phyloP scores from a whole-genome alignment of 2,113 vertebrate genomes.

The Thalassoma bifasciatum region DNA sequence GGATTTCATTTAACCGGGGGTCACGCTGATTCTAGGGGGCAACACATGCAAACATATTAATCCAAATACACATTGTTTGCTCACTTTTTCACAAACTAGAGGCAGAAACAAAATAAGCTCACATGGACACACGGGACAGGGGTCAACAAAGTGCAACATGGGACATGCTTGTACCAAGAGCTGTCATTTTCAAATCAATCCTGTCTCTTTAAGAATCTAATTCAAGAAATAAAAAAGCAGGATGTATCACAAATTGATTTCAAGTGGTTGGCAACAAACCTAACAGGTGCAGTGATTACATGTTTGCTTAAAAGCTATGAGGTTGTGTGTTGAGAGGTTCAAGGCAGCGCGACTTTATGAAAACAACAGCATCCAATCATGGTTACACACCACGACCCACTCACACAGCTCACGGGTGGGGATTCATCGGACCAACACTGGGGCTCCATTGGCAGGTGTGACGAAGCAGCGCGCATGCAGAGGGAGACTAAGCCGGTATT shows the following conservation, averaged over 20 bases:
- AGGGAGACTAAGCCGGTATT: conserved; percentile 50
- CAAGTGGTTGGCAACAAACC: conserved; percentile 4
- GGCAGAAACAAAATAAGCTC: background rate
- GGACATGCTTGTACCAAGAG: conserved; percentile 1
- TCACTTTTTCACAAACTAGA: conserved; percentile 4
- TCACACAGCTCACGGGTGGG: conserved; percentile 46
- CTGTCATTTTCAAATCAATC: background rate
- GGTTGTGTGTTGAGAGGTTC: conserved; percentile 20
- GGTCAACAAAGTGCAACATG: conserved; percentile 4
- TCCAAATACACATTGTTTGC: background rate
- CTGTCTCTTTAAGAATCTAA: background rate
- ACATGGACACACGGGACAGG: conserved; percentile 30
- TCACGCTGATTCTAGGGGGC: conserved; percentile 94
- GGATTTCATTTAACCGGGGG: conserved; percentile 97
- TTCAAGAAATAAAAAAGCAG: background rate
- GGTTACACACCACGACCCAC: conserved; percentile 10
- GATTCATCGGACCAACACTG: conserved; percentile 36
- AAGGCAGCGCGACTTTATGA: conserved; percentile 34
- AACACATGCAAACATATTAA: conserved; percentile 38
- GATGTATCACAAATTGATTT: background rate
- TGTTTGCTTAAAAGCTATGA: conserved; percentile 24
- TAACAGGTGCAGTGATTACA: conserved; percentile 15
- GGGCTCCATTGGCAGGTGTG: conserved; percentile 14
- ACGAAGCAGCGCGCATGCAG: conserved; percentile 38
- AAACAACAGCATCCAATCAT: conserved; percentile 41